Evolutionary conservation across 2,888 invertebrate species (phyloP).

Genomic region (Tetropium fuscum): DNA sequence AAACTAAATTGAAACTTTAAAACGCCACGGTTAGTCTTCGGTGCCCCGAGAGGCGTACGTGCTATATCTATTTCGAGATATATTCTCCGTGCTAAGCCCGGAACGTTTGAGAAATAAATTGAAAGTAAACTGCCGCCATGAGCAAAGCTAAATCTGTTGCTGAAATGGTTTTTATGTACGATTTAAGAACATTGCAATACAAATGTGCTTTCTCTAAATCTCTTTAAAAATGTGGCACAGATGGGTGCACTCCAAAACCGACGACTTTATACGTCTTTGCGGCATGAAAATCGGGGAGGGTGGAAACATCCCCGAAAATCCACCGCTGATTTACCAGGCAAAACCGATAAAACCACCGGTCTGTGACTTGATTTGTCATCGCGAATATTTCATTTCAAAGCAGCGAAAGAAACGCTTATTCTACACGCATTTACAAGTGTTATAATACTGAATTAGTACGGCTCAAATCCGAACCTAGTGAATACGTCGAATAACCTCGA

Average conservation of each 20-base stretch:
- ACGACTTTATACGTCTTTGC: background rate
- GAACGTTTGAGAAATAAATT: constrained; percentile 48
- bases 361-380: no score
- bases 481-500: no score
- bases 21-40: constrained; percentile 31
- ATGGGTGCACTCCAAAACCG: constrained; percentile 4
- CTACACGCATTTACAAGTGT: no score
- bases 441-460: no score
- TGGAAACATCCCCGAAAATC: background rate
- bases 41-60: constrained; percentile 40
- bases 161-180: constrained; percentile 40
- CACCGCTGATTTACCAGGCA: no score
- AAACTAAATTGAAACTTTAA: constrained; percentile 50
- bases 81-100: constrained; percentile 44
- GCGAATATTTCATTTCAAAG: no score
- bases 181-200: constrained; percentile 38
- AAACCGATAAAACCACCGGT: no score
- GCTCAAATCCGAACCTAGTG: no score
- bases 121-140: constrained; percentile 48
- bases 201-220: constrained; percentile 35
- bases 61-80: constrained; percentile 41
- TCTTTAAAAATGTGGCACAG: constrained; percentile 15
- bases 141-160: constrained; percentile 41
- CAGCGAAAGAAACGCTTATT: no score
- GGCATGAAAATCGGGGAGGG: background rate